Evolutionary conservation across 2,888 invertebrate genomes (phyloP).

Genomic region (Drosophila barbarae): DNA sequence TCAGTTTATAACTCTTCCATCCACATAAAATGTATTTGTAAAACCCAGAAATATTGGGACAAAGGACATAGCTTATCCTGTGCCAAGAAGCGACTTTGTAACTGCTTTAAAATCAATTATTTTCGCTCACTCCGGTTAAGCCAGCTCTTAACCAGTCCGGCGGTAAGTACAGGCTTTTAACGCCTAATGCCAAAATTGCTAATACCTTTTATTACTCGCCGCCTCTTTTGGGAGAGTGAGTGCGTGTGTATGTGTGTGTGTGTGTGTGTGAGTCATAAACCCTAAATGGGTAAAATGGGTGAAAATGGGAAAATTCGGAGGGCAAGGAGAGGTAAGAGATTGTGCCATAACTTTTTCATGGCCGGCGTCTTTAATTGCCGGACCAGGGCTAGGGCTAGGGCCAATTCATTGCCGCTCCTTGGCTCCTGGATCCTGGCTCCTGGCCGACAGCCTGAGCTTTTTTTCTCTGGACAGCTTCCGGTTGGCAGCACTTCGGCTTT

Average conservation of each 20-base stretch:
- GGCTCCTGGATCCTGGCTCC: neutral
- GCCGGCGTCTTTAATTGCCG: slow-evolving; percentile 33
- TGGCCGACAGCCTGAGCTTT: slow-evolving; percentile 16
- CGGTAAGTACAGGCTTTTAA: slow-evolving; percentile 9
- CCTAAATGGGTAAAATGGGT: slow-evolving; percentile 8
- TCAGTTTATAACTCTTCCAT: neutral
- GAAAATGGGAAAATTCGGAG: slow-evolving; percentile 1
- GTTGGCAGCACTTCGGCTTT: slow-evolving; percentile 16
- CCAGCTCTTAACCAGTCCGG: neutral
- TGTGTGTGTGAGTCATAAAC: slow-evolving; percentile 11
- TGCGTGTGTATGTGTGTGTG: neutral
- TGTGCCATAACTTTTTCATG: slow-evolving; percentile 28
- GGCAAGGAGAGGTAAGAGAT: neutral
- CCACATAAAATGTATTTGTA: too few species aligned
- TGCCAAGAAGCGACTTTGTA: neutral
- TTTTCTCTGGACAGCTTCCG: slow-evolving; percentile 22
- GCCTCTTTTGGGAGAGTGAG: neutral
- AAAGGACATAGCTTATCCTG: neutral
- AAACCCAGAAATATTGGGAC: neutral
- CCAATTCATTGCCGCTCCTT: slow-evolving; percentile 19
- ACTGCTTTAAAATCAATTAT: slow-evolving; percentile 11
- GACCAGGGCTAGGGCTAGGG: slow-evolving; percentile 7
- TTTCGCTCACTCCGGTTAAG: neutral
- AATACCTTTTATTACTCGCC: slow-evolving; percentile 9
- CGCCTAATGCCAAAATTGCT: slow-evolving; percentile 11